Conservation (phyloP, 2,797 vertebrate species). For the Myotis vivesi region DNA sequence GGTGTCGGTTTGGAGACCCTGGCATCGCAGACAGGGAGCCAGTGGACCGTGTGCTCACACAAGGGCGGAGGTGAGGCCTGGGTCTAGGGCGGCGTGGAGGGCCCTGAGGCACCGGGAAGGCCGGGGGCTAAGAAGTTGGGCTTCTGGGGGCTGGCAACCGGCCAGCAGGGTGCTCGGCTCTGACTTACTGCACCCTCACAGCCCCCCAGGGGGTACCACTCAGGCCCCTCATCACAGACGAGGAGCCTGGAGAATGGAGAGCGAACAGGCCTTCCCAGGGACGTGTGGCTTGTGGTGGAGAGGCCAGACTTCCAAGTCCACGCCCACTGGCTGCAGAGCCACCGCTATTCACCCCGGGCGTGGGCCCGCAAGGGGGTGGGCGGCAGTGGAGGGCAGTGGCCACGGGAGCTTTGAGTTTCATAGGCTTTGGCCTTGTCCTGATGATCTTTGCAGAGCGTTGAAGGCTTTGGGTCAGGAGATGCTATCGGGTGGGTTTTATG, state of each 20-base stretch:
- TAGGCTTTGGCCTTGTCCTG: not conserved
- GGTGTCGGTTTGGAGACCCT: not conserved
- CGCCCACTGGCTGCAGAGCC: not conserved
- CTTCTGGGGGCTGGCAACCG: not conserved
- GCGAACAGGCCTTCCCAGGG: not conserved
- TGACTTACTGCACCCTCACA: not conserved
- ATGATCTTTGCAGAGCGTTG: not conserved
- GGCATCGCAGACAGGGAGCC: not conserved
- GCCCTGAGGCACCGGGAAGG: fast-evolving
- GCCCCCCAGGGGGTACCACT: not conserved
- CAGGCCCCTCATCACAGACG: not conserved
- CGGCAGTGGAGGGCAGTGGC: not conserved
- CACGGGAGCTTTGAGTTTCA: not conserved
- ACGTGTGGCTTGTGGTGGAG: not conserved
- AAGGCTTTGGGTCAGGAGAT: not conserved
- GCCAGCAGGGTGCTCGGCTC: too few species aligned
- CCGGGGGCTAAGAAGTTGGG: not conserved
- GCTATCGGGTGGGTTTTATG: not conserved
- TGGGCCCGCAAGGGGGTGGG: not conserved
- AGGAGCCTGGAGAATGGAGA: not conserved
- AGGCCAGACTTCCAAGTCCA: not conserved
- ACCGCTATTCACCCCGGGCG: not conserved
- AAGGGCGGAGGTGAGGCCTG: fast-evolving
- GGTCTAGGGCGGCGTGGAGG: not conserved
- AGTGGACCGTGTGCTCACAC: fast-evolving